Evolutionary conservation across 2,888 invertebrate species (phyloP).

Genomic region (Aleiodes leptofemur): DNA sequence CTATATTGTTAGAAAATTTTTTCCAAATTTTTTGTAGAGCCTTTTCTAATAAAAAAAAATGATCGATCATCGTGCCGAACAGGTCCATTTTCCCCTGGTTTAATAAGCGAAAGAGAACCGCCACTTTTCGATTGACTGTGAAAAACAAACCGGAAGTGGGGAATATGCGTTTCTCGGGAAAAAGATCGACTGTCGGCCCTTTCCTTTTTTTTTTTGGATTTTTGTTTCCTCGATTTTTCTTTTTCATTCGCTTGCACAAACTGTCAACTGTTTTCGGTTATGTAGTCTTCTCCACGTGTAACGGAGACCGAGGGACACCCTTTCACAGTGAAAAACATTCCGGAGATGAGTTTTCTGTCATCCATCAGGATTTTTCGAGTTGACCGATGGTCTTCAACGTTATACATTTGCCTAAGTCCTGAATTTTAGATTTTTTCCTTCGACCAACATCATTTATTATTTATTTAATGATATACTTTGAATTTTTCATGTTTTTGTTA

Average conservation of each 20-base stretch:
- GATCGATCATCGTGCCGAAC: no score
- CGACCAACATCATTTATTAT: slow-evolving; percentile 12
- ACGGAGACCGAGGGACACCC: slow-evolving; percentile 36
- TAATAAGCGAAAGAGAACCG: neutral
- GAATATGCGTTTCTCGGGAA: slow-evolving; percentile 63
- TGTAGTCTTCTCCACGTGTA: neutral
- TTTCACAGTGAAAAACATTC: slow-evolving; percentile 41
- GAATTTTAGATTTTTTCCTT: slow-evolving; percentile 9
- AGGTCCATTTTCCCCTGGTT: no score
- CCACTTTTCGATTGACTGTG: slow-evolving; percentile 45
- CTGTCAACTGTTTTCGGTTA: no score
- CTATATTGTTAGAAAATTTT: no score
- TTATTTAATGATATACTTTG: neutral
- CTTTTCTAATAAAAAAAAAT: no score
- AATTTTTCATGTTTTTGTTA: no score
- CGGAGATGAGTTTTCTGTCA: slow-evolving; percentile 64
- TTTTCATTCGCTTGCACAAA: neutral
- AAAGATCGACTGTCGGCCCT: neutral
- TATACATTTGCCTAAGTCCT: slow-evolving; percentile 36
- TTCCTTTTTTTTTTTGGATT: neutral
- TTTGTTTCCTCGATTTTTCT: neutral
- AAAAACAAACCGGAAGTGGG: slow-evolving; percentile 65
- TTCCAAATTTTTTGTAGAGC: no score
- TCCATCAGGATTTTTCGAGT: slow-evolving; percentile 72
- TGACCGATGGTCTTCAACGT: slow-evolving; percentile 63